A percentile compares a stretch with the other conserved stretches of the same genome.
Evolutionary conservation across 2,797 vertebrate species (phyloP).

Genomic region (Coluber constrictor): DNA sequence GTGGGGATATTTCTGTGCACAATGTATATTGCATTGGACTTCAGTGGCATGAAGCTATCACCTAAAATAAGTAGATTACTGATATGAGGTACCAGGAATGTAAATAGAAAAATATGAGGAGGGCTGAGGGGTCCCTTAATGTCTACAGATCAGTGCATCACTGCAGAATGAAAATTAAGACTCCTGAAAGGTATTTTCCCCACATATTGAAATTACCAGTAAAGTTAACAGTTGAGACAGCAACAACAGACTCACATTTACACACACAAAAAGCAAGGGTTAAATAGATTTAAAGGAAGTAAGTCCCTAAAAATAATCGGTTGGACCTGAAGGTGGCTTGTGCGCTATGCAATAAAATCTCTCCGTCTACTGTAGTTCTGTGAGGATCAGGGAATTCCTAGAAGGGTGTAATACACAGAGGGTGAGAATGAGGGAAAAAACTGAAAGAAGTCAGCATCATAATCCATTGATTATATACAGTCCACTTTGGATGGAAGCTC

Average conservation of each 20-base stretch:
- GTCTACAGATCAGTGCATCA: slow-evolving; percentile 11
- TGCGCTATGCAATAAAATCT: background rate
- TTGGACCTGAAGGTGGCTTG: background rate
- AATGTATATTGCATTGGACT: background rate
- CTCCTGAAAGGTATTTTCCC: background rate
- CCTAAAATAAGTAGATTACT: slow-evolving; percentile 30
- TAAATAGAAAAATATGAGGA: slow-evolving; percentile 50
- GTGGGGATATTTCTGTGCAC: background rate
- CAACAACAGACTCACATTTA: background rate
- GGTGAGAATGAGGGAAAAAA: background rate
- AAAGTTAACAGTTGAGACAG: background rate
- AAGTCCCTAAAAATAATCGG: background rate
- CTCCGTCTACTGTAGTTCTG: background rate
- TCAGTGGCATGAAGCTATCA: slow-evolving; percentile 23
- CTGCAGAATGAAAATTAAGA: background rate
- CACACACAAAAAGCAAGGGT: background rate
- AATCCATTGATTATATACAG: background rate
- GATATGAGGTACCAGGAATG: slow-evolving; percentile 49
- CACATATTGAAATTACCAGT: background rate
- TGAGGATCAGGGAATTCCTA: background rate
- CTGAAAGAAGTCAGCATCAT: background rate
- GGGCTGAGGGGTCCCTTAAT: background rate
- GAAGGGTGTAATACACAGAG: background rate
- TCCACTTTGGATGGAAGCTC: background rate
- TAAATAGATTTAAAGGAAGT: background rate